These are phyloP conservation scores for Achlya flavicornis DNA, from an alignment of 2,888 invertebrate species.

Conservation along the genomic window DNA sequence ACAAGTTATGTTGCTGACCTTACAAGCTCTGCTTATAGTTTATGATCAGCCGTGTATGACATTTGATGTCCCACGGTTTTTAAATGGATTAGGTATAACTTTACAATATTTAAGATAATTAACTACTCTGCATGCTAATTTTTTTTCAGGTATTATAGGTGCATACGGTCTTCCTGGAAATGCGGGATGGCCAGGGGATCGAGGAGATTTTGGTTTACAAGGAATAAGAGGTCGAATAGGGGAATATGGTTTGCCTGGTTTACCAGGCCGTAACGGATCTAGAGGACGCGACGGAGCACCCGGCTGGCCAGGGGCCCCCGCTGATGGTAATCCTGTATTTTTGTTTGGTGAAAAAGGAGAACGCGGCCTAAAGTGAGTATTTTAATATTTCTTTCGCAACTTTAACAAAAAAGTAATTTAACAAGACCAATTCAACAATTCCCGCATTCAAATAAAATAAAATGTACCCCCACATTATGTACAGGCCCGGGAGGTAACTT, in stretches of 20 bases:
- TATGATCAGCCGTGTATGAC: no score
- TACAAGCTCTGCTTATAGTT: no score
- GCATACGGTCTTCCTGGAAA: constrained; percentile 67
- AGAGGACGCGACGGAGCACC: constrained; percentile 80
- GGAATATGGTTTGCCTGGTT: constrained; percentile 72
- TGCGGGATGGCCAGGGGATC: constrained; percentile 61
- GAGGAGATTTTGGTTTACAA: constrained; percentile 56
- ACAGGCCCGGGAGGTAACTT: no score
- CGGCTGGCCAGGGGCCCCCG: constrained; percentile 78
- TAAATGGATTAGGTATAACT: no score
- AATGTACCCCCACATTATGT: no score
- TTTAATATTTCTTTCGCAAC: background rate
- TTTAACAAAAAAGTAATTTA: no score
- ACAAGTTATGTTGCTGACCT: no score
- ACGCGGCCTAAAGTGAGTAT: constrained; percentile 60
- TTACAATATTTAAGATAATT: no score
- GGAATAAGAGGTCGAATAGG: constrained; percentile 73
- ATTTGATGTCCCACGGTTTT: no score
- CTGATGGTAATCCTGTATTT: constrained; percentile 48
- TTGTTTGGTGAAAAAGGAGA: constrained; percentile 80
- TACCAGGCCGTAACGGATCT: constrained; percentile 71
- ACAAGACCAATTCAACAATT: no score
- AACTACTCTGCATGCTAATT: no score
- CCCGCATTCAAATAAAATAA: no score
- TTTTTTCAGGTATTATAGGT: constrained; percentile 72